phyloP scores from a whole-genome alignment of 2,888 invertebrate species.

The Lycocerus yunnanus region DNA sequence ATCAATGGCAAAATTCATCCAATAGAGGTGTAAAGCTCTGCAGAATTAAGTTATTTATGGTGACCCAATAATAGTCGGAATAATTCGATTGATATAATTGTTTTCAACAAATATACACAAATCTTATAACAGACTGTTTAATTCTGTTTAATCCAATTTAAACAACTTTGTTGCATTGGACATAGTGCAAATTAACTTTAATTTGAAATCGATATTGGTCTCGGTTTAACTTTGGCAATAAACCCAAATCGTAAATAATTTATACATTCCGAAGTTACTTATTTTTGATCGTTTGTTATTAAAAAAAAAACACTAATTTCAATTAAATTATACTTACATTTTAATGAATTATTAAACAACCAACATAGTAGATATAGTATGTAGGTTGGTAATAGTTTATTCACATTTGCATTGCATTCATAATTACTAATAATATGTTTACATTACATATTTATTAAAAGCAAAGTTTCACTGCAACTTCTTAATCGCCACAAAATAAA shows the following conservation, averaged over 20 bases:
- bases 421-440: background rate
- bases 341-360: no score
- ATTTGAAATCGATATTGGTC: slow-evolving; percentile 25
- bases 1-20: background rate
- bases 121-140: slow-evolving; percentile 10
- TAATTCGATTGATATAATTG: slow-evolving; percentile 11
- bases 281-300: background rate
- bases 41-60: background rate
- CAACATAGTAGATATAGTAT: no score
- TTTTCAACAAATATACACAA: slow-evolving; percentile 9
- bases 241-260: background rate
- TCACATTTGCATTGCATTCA: background rate
- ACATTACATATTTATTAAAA: background rate
- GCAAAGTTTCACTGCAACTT: background rate
- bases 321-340: background rate
- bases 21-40: background rate
- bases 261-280: background rate
- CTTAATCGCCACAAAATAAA: background rate
- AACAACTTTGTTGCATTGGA: slow-evolving; percentile 15
- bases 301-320: background rate
- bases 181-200: slow-evolving; percentile 17
- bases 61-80: background rate
- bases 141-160: slow-evolving; percentile 20
- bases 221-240: slow-evolving; percentile 11
- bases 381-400: no score